phyloP scores from a whole-genome alignment of 2,113 vertebrate species.

The Ceyx cyanopectus region DNA sequence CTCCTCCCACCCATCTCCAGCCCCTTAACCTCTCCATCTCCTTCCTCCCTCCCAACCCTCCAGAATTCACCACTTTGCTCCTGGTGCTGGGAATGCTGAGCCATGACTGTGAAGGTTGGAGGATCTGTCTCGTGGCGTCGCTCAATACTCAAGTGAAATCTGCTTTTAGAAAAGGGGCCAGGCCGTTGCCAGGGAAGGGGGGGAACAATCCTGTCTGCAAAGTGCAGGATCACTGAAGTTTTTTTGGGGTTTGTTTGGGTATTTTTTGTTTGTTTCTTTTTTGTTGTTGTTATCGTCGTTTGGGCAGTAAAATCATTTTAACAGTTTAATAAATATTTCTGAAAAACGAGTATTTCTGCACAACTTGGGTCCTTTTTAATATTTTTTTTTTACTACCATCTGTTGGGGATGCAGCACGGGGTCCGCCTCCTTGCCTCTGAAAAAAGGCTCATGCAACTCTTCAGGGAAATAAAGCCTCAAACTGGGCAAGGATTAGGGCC shows the following conservation, averaged over 20 bases:
- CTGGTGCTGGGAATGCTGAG: neutral
- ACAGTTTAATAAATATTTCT: slow-evolving; percentile 72
- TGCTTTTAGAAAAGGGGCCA: slow-evolving; percentile 10
- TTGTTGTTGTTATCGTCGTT: neutral
- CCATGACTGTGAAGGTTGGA: too few species aligned
- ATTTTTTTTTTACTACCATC: neutral
- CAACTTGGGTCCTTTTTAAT: neutral
- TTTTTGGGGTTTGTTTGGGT: neutral
- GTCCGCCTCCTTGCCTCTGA: neutral
- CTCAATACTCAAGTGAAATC: neutral
- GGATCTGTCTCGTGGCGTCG: neutral
- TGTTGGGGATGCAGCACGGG: neutral
- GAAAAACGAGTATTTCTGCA: slow-evolving; percentile 11
- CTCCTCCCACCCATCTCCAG: neutral
- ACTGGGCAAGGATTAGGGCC: neutral
- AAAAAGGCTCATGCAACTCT: neutral
- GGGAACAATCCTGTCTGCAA: neutral
- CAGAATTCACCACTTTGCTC: neutral
- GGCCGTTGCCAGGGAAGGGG: slow-evolving; percentile 7
- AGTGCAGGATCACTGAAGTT: slow-evolving; percentile 13
- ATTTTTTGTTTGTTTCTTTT: too few species aligned
- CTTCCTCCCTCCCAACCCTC: neutral
- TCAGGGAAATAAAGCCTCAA: neutral
- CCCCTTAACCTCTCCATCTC: neutral
- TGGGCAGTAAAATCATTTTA: slow-evolving; percentile 64